Percentiles rank a stretch among this genome's conserved stretches.
Evolutionary conservation across 2,113 vertebrate species (phyloP).

Genomic region (Sitta europaea): DNA sequence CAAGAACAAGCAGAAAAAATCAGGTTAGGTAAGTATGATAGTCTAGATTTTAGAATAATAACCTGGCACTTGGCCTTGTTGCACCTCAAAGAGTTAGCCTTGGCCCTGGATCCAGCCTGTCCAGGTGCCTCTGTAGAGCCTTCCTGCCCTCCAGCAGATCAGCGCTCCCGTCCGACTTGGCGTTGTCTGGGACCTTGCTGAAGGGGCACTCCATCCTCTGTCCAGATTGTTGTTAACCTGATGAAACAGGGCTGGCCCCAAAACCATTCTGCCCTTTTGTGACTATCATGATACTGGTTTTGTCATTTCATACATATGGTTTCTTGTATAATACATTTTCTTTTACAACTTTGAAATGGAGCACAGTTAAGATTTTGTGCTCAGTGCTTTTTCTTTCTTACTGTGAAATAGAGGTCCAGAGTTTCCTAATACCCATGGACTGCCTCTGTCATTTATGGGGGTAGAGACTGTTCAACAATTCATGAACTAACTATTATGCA

Average conservation of each 20-base stretch:
- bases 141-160: not conserved
- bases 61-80: not conserved
- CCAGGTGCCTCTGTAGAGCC: not conserved
- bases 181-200: not conserved
- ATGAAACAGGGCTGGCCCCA: not conserved
- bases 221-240: not conserved
- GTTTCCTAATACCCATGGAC: not conserved
- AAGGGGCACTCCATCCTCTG: not conserved
- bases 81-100: not conserved
- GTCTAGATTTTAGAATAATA: not conserved
- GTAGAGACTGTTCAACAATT: not conserved
- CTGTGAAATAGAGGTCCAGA: not conserved
- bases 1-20: conserved; percentile 81
- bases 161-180: rapidly evolving
- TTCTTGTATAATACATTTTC: not conserved
- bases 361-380: not conserved
- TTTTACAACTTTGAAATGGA: not conserved
- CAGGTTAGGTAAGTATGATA: conserved; percentile 77
- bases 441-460: not conserved
- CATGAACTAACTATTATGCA: rapidly evolving
- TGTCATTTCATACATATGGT: not conserved
- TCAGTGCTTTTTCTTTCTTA: not conserved
- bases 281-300: not conserved
- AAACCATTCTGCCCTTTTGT: not conserved
- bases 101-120: not conserved